Conservation (phyloP, 2,797 vertebrate species). For the Tapirus indicus region DNA sequence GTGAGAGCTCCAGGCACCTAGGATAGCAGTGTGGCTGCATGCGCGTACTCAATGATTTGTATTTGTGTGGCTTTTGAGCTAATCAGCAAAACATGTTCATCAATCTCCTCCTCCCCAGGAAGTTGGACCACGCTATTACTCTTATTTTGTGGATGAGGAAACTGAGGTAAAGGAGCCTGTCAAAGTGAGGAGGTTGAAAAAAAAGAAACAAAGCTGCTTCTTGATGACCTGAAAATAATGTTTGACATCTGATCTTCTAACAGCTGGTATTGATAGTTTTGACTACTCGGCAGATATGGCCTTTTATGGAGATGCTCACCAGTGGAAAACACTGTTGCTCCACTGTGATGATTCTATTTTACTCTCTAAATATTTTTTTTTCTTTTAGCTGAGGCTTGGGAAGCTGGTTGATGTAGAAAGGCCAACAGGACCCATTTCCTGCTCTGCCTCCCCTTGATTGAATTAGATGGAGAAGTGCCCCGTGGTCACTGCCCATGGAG, state of each 20-base stretch:
- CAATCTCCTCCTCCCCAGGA: not conserved
- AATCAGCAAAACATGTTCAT: conserved; percentile 54
- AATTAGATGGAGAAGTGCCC: not conserved
- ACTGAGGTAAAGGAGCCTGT: not conserved
- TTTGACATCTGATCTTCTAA: not conserved
- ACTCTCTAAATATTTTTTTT: not conserved
- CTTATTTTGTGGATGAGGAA: conserved; percentile 45
- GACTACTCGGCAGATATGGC: not conserved
- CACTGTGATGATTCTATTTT: not conserved
- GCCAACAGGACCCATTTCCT: not conserved
- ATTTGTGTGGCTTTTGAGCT: conserved; percentile 3
- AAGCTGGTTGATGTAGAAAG: not conserved
- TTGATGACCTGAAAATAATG: not conserved
- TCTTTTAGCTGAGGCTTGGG: not conserved
- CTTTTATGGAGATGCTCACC: not conserved
- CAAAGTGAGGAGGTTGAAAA: not conserved
- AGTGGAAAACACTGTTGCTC: not conserved
- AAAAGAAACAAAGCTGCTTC: not conserved
- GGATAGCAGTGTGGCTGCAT: not conserved
- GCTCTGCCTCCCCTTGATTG: not conserved
- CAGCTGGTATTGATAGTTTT: not conserved
- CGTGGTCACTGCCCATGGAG: not conserved
- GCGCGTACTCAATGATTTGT: not conserved
- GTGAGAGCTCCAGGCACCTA: not conserved
- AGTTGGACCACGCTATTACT: not conserved